Percentiles rank a stretch among this genome's conserved stretches.
phyloP scores from a whole-genome alignment of 2,888 invertebrate genomes.

The Tuberolachnus salignus region DNA sequence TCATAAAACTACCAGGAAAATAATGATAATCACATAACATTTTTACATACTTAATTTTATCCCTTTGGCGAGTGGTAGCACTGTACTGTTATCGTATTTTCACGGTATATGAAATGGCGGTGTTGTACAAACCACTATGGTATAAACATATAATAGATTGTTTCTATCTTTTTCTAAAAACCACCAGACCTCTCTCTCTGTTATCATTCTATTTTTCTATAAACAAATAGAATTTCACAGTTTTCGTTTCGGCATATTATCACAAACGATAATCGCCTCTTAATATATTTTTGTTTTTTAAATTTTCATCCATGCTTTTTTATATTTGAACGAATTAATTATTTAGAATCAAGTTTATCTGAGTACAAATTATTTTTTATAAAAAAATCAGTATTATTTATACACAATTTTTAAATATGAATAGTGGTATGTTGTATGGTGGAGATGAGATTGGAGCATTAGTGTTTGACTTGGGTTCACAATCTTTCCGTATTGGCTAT shows the following conservation, averaged over 20 bases:
- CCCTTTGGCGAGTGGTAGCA: too few relatives aligned
- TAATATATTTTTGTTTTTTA: background rate
- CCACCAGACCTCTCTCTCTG: too few relatives aligned
- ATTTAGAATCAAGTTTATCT: background rate
- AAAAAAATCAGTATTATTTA: background rate
- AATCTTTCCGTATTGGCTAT: slow-evolving; percentile 88
- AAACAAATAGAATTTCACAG: slow-evolving; percentile 37
- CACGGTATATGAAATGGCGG: too few relatives aligned
- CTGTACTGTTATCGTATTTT: too few relatives aligned
- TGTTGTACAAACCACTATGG: too few relatives aligned
- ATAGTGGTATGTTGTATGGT: slow-evolving; percentile 76
- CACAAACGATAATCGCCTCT: background rate
- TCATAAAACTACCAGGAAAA: too few relatives aligned
- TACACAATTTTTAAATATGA: slow-evolving; percentile 44
- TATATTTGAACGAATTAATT: background rate
- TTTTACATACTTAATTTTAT: too few relatives aligned
- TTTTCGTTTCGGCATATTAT: background rate
- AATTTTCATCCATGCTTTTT: background rate
- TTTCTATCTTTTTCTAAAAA: too few relatives aligned
- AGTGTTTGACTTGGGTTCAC: slow-evolving; percentile 95
- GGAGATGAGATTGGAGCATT: slow-evolving; percentile 98
- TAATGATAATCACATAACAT: too few relatives aligned
- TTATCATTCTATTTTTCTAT: too few relatives aligned
- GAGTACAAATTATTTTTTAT: slow-evolving; percentile 1
- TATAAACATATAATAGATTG: too few relatives aligned